Evolutionary conservation across 2,113 vertebrate species (phyloP).

Genomic region (Sphyrna mokarran): DNA sequence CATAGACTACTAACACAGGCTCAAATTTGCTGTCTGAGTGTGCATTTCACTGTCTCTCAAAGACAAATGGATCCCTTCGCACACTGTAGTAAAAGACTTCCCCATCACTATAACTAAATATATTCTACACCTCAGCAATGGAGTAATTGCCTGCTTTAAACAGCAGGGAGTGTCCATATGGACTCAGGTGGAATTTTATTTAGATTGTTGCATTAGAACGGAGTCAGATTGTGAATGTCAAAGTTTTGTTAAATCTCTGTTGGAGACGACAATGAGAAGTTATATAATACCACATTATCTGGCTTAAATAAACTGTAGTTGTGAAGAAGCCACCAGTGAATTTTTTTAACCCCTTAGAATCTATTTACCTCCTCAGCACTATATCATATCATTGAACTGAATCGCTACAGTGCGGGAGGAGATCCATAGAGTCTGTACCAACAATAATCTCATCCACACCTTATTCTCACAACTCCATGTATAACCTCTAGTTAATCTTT

Average conservation of each 20-base stretch:
- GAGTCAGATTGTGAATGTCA: background rate
- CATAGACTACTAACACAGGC: no score
- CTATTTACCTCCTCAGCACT: background rate
- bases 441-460: no score
- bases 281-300: no score
- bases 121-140: background rate
- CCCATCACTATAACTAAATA: background rate
- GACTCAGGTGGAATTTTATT: background rate
- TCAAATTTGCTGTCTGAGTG: no score
- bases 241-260: background rate
- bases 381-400: no score
- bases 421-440: no score
- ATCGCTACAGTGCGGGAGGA: no score
- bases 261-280: background rate
- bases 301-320: background rate
- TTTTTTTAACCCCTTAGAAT: background rate
- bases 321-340: background rate
- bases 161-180: background rate
- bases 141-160: background rate
- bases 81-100: no score
- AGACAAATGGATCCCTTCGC: no score
- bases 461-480: no score
- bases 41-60: no score
- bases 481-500: no score
- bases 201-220: background rate